Evolutionary conservation across 2,113 vertebrate species (phyloP), one percentile per base, ranked within the genome.

Genomic region (Trachemys scripta): DNA sequence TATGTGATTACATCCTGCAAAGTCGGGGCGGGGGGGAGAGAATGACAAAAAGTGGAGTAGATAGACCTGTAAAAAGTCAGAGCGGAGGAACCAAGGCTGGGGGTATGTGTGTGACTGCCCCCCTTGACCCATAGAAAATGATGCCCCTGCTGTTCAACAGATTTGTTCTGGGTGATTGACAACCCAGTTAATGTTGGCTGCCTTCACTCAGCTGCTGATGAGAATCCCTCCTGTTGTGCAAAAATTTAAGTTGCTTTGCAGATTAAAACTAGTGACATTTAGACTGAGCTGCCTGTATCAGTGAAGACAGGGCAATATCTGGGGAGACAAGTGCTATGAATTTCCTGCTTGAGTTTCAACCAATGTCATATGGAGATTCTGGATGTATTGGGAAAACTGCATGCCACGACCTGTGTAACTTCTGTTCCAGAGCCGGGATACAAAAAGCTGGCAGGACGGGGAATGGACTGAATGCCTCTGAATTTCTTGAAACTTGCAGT

Each of bases 211-310:
- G 0, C 10, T 47, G 94, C 96, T 95, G 93, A 97, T 96, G 95
- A 97, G 89, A 96, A 95, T 93, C 84, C 94, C 90, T 96, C 92
- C 83, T 90, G 92, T 50, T 84, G 90, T 1, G 38, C 90, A 75
- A 51, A 96, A 96, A 92, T 94, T 10, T 62, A 93, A 96, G 96
- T 95, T 53, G 89, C 85, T 95, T 94, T 91, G 89, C 90, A 96
- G 80, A 75, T 87, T 92, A 79, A 87, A 56, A 27, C 22, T 79
- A 6, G 8, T 84, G 35, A 95, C 38, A 85, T 80, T 93, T 56
- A 89, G 57, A 82, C 19, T 35, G 75, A 72, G 35, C 75, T 75
- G 72, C 42, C 75, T 47, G 12, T 47, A 29, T 78, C 12, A 16
- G 4, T 78, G 42, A 53, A 87, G 94, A 19, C 35, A 75, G 85